Evolutionary conservation across 35 echinoderm and acorn worm species (phyloP).

Genomic region (Apostichopus californicus): DNA sequence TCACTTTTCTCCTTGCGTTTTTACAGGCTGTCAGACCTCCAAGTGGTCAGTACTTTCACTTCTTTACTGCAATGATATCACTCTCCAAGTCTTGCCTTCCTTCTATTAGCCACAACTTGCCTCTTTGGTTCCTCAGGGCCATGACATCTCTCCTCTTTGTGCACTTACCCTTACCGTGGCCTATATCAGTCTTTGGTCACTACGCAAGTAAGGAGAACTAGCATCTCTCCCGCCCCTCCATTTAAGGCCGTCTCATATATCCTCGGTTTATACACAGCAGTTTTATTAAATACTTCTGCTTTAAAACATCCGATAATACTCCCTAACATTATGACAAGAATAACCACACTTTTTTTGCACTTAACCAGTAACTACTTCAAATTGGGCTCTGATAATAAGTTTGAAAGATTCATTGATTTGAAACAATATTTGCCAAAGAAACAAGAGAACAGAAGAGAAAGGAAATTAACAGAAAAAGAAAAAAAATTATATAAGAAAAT

Average conservation of each 20-base stretch:
- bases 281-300: neutral
- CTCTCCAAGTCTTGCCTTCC: constrained; percentile 40
- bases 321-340: neutral
- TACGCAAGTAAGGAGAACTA: constrained; percentile 42
- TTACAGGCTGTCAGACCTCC: constrained; percentile 49
- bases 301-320: neutral
- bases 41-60: constrained; percentile 56
- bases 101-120: constrained; percentile 44
- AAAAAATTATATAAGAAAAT: too few species aligned
- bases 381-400: too few species aligned
- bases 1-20: constrained; percentile 30
- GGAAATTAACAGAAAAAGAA: too few species aligned
- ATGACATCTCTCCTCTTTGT: constrained; percentile 40
- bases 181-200: constrained; percentile 36
- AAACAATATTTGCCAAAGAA: too few species aligned
- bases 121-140: constrained; percentile 49
- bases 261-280: neutral
- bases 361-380: too few species aligned
- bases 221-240: neutral
- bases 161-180: constrained; percentile 45
- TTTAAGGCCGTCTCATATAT: neutral
- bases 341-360: too few species aligned
- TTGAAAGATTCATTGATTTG: too few species aligned
- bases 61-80: constrained; percentile 49
- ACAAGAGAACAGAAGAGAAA: too few species aligned